Percentiles rank a stretch among this genome's conserved stretches.
Evolutionary conservation across 1,140 invertebrate genomes (phyloP).

Genomic region (Megathymus violae): DNA sequence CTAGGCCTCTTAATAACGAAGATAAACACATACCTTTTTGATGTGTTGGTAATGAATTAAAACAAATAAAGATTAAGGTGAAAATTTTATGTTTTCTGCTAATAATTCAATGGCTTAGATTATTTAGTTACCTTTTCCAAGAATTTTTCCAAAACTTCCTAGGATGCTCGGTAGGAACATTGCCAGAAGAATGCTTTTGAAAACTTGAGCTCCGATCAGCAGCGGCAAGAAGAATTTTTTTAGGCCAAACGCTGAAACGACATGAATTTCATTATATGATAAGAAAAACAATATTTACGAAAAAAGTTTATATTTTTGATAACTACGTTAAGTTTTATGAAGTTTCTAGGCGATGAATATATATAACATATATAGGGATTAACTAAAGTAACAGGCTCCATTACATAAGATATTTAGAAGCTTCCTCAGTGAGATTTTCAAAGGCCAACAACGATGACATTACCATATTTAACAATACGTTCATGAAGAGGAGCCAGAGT

Average conservation of each 20-base stretch:
- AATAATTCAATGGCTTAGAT: not conserved
- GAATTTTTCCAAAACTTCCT: conserved; percentile 91
- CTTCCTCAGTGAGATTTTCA: too few species aligned
- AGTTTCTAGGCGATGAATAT: too few species aligned
- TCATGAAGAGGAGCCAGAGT: too few species aligned
- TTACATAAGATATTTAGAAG: too few species aligned
- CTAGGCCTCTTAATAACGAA: too few species aligned
- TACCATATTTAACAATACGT: too few species aligned
- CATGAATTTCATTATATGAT: not conserved
- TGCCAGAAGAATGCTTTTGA: conserved; percentile 91
- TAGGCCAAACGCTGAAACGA: conserved; percentile 89
- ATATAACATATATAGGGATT: too few species aligned
- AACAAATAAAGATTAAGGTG: not conserved
- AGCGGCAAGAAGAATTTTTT: conserved; percentile 92
- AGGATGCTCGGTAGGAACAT: conserved; percentile 92
- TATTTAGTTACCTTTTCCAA: conserved; percentile 89
- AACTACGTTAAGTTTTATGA: too few species aligned
- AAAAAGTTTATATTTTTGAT: too few species aligned
- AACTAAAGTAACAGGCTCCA: too few species aligned
- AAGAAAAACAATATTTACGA: conserved; percentile 7
- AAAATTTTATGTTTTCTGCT: not conserved
- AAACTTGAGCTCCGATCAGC: conserved; percentile 90
- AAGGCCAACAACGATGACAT: too few species aligned
- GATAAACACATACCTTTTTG: too few species aligned
- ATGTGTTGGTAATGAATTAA: not conserved